Conservation (phyloP, 1,140 invertebrate genomes). For the Agrypnia vestita region DNA sequence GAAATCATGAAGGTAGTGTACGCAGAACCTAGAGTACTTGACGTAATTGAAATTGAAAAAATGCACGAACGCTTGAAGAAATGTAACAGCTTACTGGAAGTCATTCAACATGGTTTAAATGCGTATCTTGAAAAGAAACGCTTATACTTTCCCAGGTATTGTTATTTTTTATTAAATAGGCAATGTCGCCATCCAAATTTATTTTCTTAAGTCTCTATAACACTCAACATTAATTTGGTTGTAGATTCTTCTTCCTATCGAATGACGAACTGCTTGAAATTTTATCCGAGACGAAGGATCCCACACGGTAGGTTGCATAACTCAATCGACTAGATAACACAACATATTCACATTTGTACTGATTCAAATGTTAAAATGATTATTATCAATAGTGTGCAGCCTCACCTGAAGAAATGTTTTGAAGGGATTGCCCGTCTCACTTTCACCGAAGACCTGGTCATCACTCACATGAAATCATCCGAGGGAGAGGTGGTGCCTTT, state of each 20-base stretch:
- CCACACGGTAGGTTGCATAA: slow-evolving; percentile 79
- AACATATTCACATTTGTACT: slow-evolving; percentile 44
- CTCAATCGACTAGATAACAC: not conserved
- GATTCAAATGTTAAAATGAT: no score
- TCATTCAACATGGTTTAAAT: slow-evolving; percentile 94
- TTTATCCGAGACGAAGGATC: slow-evolving; percentile 97
- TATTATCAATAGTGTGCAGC: slow-evolving; percentile 83
- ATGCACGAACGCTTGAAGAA: slow-evolving; percentile 94
- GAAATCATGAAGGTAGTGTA: slow-evolving; percentile 93
- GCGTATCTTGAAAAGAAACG: slow-evolving; percentile 96
- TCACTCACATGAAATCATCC: slow-evolving; percentile 92
- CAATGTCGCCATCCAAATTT: not conserved
- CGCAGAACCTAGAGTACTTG: slow-evolving; percentile 86
- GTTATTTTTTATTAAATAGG: not conserved
- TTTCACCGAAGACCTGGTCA: slow-evolving; percentile 91
- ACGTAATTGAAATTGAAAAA: slow-evolving; percentile 92
- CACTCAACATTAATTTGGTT: not conserved
- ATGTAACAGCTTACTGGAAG: slow-evolving; percentile 88
- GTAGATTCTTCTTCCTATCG: slow-evolving; percentile 96
- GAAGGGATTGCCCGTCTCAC: slow-evolving; percentile 90
- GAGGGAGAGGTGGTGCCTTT: slow-evolving; percentile 89
- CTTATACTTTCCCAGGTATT: slow-evolving; percentile 85
- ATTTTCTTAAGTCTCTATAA: not conserved
- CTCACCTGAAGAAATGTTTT: slow-evolving; percentile 98
- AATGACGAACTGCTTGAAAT: slow-evolving; percentile 98